Percentiles rank a stretch among this genome's conserved stretches.
These are phyloP conservation scores for Empis livida DNA, from an alignment of 2,888 invertebrate genomes.

Conservation along the genomic window DNA sequence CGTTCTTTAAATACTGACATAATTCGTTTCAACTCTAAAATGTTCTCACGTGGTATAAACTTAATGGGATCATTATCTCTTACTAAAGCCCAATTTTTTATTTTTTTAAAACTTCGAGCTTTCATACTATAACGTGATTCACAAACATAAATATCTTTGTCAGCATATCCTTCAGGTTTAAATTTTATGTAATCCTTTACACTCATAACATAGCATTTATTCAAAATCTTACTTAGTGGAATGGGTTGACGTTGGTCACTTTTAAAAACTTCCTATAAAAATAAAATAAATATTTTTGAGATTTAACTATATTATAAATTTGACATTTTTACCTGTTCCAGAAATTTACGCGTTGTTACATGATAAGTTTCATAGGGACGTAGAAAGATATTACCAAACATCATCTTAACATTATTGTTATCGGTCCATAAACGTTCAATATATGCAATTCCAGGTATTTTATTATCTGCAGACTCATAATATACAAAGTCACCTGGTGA, in stretches of 20 bases:
- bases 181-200: conserved; percentile 89
- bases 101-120: conserved; percentile 83
- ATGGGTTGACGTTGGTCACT: conserved; percentile 78
- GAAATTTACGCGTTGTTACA: conserved; percentile 84
- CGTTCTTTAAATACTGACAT: conserved; percentile 89
- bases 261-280: conserved; percentile 71
- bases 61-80: conserved; percentile 49
- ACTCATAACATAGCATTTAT: conserved; percentile 85
- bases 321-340: conserved; percentile 57
- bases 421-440: conserved; percentile 86
- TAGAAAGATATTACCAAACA: conserved; percentile 83
- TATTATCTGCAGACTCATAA: conserved; percentile 46
- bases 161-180: conserved; percentile 73
- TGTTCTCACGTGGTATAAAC: conserved; percentile 54
- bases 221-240: conserved; percentile 71
- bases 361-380: conserved; percentile 95
- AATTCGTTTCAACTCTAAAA: conserved; percentile 71
- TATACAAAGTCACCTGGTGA: conserved; percentile 88
- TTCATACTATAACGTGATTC: conserved; percentile 87
- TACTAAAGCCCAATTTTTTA: conserved; percentile 57
- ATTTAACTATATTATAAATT: too few species aligned
- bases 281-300: too few species aligned
- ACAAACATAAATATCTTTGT: conserved; percentile 93
- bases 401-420: conserved; percentile 66
- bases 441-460: conserved; percentile 63